A percentile compares a stretch with the other conserved stretches of the same genome.
These are phyloP conservation scores for Siniperca knerii DNA, from an alignment of 2,113 vertebrate species.

Conservation along the genomic window DNA sequence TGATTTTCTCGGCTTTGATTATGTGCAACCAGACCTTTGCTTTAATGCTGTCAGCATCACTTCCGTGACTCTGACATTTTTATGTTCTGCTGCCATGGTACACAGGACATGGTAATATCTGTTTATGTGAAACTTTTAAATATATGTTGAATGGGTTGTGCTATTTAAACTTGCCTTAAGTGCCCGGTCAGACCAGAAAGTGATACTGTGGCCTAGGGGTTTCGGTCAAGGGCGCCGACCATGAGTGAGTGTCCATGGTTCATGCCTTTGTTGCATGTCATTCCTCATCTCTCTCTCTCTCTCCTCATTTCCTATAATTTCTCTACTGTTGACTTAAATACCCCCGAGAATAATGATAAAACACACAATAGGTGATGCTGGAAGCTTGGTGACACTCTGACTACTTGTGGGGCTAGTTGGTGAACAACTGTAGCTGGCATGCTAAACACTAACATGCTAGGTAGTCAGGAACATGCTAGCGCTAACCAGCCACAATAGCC, in stretches of 20 bases:
- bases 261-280: too few species aligned
- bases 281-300: too few species aligned
- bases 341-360: too few species aligned
- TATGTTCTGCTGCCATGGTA: background rate
- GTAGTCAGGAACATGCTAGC: background rate
- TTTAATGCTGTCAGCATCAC: conserved; percentile 9
- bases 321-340: too few species aligned
- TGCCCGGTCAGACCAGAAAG: background rate
- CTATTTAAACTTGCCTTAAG: background rate
- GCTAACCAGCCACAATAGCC: background rate
- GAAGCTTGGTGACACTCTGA: background rate
- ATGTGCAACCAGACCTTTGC: conserved; percentile 8
- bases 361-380: background rate
- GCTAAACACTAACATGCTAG: too few species aligned
- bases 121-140: background rate
- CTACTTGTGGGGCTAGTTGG: too few species aligned
- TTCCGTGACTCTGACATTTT: background rate
- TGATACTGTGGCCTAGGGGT: background rate
- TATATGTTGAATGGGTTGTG: background rate
- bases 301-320: too few species aligned
- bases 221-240: background rate
- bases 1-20: conserved; percentile 42
- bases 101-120: background rate
- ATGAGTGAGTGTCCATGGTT: background rate
- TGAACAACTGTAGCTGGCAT: too few species aligned